Percentiles rank a stretch among this genome's conserved stretches.
Conservation (phyloP, 2,113 vertebrate genomes). For the Mobula birostris region DNA sequence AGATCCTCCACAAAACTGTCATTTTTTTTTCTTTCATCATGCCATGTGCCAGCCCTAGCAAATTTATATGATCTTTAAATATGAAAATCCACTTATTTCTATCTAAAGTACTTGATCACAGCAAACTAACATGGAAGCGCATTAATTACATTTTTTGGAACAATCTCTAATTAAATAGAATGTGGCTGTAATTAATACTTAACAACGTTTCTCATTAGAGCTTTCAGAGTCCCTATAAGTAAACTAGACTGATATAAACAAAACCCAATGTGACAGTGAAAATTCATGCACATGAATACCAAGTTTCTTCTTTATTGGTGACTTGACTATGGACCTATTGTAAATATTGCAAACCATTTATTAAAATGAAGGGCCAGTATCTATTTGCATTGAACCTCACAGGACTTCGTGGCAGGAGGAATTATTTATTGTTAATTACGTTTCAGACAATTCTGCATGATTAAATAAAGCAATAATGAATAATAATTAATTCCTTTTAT, state of each 20-base stretch:
- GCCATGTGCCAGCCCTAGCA: neutral
- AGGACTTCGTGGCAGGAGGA: conserved; percentile 56
- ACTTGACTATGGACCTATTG: conserved; percentile 61
- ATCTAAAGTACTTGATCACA: neutral
- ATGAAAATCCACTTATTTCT: neutral
- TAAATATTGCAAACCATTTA: conserved; percentile 48
- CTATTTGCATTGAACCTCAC: conserved; percentile 67
- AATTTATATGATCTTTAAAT: conserved; percentile 17
- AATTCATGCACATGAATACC: conserved; percentile 82
- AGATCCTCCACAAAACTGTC: conserved; percentile 13
- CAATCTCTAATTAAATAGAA: conserved; percentile 49
- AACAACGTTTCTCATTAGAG: conserved; percentile 60
- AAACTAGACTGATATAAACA: conserved; percentile 59
- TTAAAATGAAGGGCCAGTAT: conserved; percentile 53
- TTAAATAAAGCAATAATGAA: neutral
- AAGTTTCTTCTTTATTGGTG: conserved; percentile 69
- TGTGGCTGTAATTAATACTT: conserved; percentile 64
- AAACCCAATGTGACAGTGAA: conserved; percentile 79
- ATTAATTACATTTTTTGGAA: conserved; percentile 13
- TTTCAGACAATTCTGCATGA: conserved; percentile 46
- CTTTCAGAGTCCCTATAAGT: conserved; percentile 48
- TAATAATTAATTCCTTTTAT: neutral
- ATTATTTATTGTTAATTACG: conserved; percentile 72
- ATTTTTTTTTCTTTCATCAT: neutral
- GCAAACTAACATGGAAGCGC: conserved; percentile 24